Percentiles rank a stretch among this genome's conserved stretches.
phyloP scores from a whole-genome alignment of 2,888 invertebrate species.

The Alsophila aescularia region DNA sequence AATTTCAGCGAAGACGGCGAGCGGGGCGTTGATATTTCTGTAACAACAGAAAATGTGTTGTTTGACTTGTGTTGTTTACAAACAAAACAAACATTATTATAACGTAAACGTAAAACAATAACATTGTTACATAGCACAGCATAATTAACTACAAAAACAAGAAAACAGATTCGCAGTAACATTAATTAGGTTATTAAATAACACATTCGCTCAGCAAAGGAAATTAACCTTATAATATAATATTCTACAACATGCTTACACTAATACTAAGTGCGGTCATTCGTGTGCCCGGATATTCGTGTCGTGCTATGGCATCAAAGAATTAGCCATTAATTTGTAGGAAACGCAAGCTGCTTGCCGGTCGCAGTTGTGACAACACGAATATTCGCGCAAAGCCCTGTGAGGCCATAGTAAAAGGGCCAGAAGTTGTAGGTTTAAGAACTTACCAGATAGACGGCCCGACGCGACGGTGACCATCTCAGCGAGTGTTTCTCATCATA shows the following conservation, averaged over 20 bases:
- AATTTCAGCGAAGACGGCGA: neutral
- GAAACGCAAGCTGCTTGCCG: too few species aligned
- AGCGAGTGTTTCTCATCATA: neutral
- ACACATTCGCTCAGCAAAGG: conserved; percentile 15
- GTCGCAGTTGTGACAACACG: too few species aligned
- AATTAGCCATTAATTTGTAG: too few species aligned
- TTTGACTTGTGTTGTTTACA: conserved; percentile 41
- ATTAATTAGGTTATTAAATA: conserved; percentile 9
- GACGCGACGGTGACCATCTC: neutral
- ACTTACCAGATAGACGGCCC: neutral
- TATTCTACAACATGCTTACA: neutral
- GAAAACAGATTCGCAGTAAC: conserved; percentile 36
- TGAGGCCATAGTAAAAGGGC: neutral
- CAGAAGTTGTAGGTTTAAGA: neutral
- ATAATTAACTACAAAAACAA: conserved; percentile 30
- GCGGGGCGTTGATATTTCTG: conserved; percentile 39
- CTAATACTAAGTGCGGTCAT: neutral
- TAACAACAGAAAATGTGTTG: conserved; percentile 55
- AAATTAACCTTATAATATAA: neutral
- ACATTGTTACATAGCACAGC: conserved; percentile 43
- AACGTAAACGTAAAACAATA: conserved; percentile 7
- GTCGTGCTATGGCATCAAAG: too few species aligned
- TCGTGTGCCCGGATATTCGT: too few species aligned
- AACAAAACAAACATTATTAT: neutral
- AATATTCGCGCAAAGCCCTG: too few species aligned